These are phyloP conservation scores for Ageneiosus marmoratus DNA, from an alignment of 2,113 vertebrate species.

Conservation along the genomic window DNA sequence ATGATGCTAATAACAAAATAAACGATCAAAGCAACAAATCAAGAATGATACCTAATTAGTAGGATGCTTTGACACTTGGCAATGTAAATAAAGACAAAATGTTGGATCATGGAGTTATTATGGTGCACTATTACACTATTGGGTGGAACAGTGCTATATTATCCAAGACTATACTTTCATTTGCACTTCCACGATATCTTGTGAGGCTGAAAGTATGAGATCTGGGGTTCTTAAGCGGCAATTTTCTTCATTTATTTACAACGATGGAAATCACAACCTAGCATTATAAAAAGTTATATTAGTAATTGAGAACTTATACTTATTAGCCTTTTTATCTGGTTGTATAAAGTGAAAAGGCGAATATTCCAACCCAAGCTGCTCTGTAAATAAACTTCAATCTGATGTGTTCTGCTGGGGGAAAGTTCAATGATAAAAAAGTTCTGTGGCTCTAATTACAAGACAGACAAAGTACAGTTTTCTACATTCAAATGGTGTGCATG, in stretches of 20 bases:
- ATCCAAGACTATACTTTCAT: accelerated
- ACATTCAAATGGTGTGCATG: background rate
- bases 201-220: background rate
- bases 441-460: too few species aligned
- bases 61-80: background rate
- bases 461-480: too few species aligned
- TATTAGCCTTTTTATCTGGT: background rate
- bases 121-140: too few species aligned
- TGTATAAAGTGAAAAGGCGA: background rate
- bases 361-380: background rate
- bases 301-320: background rate
- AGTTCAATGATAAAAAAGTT: background rate
- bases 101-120: too few species aligned
- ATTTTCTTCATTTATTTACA: background rate
- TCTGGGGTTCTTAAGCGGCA: background rate
- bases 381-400: background rate
- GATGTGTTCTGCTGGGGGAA: background rate
- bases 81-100: background rate
- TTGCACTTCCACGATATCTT: background rate
- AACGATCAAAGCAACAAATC: too few species aligned
- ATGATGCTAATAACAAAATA: too few species aligned
- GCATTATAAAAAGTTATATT: background rate
- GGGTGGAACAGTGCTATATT: background rate
- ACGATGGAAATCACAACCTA: background rate
- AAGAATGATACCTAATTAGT: background rate